Percentiles rank a stretch among this genome's conserved stretches.
These are phyloP conservation scores for Calephelis virginiensis DNA, from an alignment of 1,140 invertebrate genomes.

Conservation along the genomic window DNA sequence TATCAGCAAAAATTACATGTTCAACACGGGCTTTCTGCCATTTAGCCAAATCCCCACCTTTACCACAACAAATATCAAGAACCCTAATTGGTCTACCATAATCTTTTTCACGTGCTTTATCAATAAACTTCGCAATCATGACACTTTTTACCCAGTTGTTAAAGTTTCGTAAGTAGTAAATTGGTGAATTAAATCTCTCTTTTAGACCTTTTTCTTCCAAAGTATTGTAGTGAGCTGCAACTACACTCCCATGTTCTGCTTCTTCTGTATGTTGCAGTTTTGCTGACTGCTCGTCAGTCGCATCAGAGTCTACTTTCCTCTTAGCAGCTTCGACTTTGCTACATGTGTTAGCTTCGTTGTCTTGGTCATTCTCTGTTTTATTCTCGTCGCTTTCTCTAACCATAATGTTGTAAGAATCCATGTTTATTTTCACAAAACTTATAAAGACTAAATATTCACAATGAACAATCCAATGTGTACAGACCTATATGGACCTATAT, in stretches of 20 bases:
- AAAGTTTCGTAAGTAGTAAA: conserved; percentile 96
- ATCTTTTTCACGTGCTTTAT: conserved; percentile 81
- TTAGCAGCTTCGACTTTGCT: too few species aligned
- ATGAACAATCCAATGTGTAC: too few species aligned
- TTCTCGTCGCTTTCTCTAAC: not conserved
- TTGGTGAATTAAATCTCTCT: conserved; percentile 90
- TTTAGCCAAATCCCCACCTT: conserved; percentile 97
- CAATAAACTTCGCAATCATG: conserved; percentile 88
- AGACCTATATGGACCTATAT: too few species aligned
- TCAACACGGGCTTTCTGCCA: conserved; percentile 92
- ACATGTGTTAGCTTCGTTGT: not conserved
- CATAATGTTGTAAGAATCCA: not conserved
- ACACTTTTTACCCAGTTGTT: conserved; percentile 99
- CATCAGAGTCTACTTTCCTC: not conserved
- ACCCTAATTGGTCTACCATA: conserved; percentile 81
- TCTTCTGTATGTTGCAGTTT: conserved; percentile 11
- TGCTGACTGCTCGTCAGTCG: not conserved
- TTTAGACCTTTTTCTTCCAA: conserved; percentile 89
- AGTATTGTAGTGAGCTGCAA: conserved; percentile 92
- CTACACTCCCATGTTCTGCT: conserved; percentile 79
- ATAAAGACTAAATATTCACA: too few species aligned
- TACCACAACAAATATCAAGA: conserved; percentile 92
- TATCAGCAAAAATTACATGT: conserved; percentile 96
- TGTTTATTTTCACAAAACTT: too few species aligned
- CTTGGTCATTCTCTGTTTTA: not conserved